Conservation (phyloP, 2,113 vertebrate genomes). For the Sapayoa aenigma region DNA sequence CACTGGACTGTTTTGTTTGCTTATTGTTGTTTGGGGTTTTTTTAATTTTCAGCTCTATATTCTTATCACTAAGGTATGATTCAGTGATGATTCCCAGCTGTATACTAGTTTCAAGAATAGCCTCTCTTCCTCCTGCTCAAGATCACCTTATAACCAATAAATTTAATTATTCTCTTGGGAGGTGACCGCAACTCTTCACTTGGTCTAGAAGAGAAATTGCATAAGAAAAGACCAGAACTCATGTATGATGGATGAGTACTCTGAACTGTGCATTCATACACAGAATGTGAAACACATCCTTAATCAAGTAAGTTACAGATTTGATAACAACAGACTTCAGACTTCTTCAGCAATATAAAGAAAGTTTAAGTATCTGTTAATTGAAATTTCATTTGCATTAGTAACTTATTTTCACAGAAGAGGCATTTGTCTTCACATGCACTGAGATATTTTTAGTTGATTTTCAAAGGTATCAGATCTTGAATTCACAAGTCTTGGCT, state of each 20-base stretch:
- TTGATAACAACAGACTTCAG: background rate
- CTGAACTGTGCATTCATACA: background rate
- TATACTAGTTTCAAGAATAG: background rate
- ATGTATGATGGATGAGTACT: background rate
- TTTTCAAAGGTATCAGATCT: background rate
- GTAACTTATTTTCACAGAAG: background rate
- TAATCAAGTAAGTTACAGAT: background rate
- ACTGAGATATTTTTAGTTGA: background rate
- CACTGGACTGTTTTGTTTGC: background rate
- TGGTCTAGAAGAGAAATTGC: background rate
- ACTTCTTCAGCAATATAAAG: background rate
- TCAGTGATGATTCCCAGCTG: background rate
- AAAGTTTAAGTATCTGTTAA: background rate
- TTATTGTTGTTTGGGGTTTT: background rate
- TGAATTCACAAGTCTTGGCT: background rate
- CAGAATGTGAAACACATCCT: background rate
- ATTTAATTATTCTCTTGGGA: background rate
- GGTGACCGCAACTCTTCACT: background rate
- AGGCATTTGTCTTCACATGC: background rate
- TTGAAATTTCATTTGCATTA: background rate
- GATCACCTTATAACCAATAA: background rate
- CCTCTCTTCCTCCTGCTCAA: background rate
- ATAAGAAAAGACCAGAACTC: background rate
- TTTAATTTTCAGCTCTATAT: background rate
- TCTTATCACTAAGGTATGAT: background rate